These are phyloP conservation scores for Falco biarmicus DNA, from an alignment of 2,797 vertebrate species.

Conservation along the genomic window DNA sequence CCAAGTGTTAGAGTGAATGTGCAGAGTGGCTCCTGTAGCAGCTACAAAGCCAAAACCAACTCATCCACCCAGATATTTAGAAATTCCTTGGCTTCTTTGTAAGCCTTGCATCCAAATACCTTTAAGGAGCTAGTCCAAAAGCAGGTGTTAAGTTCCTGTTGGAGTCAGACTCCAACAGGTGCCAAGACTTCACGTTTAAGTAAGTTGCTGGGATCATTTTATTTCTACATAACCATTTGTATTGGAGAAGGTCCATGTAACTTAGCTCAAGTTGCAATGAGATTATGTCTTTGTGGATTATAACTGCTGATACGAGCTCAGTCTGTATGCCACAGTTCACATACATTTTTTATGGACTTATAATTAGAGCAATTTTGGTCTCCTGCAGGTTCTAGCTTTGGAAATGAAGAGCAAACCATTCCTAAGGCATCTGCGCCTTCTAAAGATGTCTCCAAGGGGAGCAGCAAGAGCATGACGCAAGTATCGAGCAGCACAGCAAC, in stretches of 20 bases:
- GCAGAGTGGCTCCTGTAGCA: not conserved
- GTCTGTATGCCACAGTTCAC: not conserved
- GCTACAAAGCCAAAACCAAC: not conserved
- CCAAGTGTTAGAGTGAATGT: not conserved
- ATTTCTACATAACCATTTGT: not conserved
- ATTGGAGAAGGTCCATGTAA: not conserved
- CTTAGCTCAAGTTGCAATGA: not conserved
- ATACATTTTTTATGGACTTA: constrained; percentile 70
- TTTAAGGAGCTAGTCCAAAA: not conserved
- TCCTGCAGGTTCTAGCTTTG: constrained; percentile 81
- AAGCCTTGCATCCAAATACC: not conserved
- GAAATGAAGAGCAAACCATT: constrained; percentile 81
- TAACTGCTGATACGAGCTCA: not conserved
- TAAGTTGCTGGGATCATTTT: not conserved
- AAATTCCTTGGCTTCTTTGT: not conserved
- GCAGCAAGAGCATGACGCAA: constrained; percentile 65
- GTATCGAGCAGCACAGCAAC: constrained; percentile 75
- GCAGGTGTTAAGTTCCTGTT: not conserved
- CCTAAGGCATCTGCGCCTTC: constrained; percentile 73
- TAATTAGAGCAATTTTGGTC: constrained; percentile 55
- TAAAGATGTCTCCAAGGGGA: constrained; percentile 77
- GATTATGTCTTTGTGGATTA: not conserved
- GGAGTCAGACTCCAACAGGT: not conserved
- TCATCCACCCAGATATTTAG: not conserved
- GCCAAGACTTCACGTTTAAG: not conserved